Evolutionary conservation across 2,797 vertebrate genomes (phyloP).

Genomic region (Tenualosa ilisha): DNA sequence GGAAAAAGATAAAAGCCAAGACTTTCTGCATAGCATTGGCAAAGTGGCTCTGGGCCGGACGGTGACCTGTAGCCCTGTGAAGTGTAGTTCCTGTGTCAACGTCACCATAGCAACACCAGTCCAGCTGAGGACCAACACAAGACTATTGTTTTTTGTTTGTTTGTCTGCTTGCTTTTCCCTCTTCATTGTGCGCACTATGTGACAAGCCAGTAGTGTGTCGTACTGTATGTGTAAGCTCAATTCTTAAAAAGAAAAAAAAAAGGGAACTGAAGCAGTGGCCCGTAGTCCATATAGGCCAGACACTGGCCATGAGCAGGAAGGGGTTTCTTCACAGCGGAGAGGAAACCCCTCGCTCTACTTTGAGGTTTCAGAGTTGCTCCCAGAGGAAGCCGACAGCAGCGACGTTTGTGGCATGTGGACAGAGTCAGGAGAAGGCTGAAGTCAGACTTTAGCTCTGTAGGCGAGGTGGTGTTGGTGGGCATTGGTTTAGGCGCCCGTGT

Average conservation of each 20-base stretch:
- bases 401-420: conserved; percentile 27
- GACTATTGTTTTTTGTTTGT: conserved; percentile 51
- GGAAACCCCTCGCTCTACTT: conserved; percentile 58
- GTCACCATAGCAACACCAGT: conserved; percentile 51
- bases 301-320: conserved; percentile 62
- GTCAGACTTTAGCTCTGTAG: no score
- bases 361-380: conserved; percentile 45
- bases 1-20: conserved; percentile 42
- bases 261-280: conserved; percentile 58
- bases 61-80: conserved; percentile 22
- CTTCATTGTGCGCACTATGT: conserved; percentile 68
- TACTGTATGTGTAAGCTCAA: conserved; percentile 60
- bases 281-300: conserved; percentile 63
- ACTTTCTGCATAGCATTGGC: conserved; percentile 32
- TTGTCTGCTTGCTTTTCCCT: conserved; percentile 19
- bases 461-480: conserved; percentile 4
- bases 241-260: conserved; percentile 25
- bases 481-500: conserved; percentile 71
- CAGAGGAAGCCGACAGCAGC: conserved; percentile 60
- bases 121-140: conserved; percentile 52
- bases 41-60: conserved; percentile 9
- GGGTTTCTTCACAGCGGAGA: conserved; percentile 45
- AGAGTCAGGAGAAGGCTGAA: conserved; percentile 1
- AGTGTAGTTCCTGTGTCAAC: conserved; percentile 25
- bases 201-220: conserved; percentile 70